Base-by-base conservation (phyloP, 2,888 invertebrate species). In the Sesia bembeciformis region DNA sequence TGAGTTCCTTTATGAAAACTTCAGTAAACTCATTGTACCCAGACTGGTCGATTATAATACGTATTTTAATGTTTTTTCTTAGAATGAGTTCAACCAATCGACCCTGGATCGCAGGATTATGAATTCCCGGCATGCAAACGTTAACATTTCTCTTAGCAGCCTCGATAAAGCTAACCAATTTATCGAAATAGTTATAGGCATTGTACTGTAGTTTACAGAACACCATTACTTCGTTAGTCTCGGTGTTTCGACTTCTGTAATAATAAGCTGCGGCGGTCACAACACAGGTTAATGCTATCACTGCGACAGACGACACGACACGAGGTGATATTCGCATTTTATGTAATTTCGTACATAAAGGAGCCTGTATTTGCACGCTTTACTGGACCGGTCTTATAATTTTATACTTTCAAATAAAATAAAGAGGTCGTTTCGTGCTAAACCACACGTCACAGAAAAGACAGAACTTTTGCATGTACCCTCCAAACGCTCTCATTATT, bases 181-280 rank as follows among this genome's bases (percentile, higher is more conserved):
- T 86, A 63, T 89, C 87, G 67, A 89, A 89, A 68, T 80, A 88
- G 65, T 84, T 82, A 60, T 75, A 78, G 8, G 82, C 83, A 66
- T 89, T 89, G 57, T 74, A 83, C 60, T 89, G 88, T 53, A 89
- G 68, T 70, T 89, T 88, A 66, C 88, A 88, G 69, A 89, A 89
- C 60, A 88, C 84, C 88, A 89, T 88, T 56, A 89, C 88, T 76
- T 89, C 87, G 64, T 89, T 88, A 57, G 86, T 65, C 60, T 82
- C 82, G 40, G 70, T 63, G 56, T 64, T 79, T 54, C 86, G 77
- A 59, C 74, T 81, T 67, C 72, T 84, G 65, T 81, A 86, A 65
- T 76, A 88, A 65, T 80, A 86, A 43, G 84, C 85, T 51, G 86
- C 88, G 46, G 84, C 86, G 54, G 84, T 79, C 53, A 85, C 77